Base-by-base conservation (phyloP, 2,888 invertebrate genomes). In the Sphaerophoria rueppellii region DNA sequence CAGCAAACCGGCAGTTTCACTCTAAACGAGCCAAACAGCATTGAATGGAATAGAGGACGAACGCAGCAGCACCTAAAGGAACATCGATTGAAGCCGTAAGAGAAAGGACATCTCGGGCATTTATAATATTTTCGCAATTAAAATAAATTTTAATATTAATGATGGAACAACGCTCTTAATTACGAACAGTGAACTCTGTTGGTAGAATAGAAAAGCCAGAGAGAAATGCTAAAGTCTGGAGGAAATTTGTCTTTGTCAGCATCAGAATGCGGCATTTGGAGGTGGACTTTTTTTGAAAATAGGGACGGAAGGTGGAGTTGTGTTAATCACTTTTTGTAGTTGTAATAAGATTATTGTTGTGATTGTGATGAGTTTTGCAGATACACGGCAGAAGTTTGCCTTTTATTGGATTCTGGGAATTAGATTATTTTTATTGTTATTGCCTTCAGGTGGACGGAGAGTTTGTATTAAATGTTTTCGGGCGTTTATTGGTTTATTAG, bases 131-230 rank as follows among this genome's bases (percentile, higher is more conserved):
- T 77, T 48, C 67, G 65, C 54, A 82, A 82, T 82, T 82, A 82
- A 81, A 82, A 72, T 50, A 61, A 77, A 72, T 72, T 82, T 77
- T 82, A 67, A 82, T 72, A 82, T 43, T 61, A 72, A 82, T 77
- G 72, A 82, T 55, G 77, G 72, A 72, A 72, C 16, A 77, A 69
- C 16, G 60, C 63, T 61, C 81, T 72, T 82, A 77, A 82, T 81
- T 72, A 67, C 61, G 16, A 70, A 24, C n/a, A 7, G 12, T 11
- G 9, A 7, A 40, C 9, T 40, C 6, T 2, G 9, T 7, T 40
- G 40, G 2, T 40, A 4, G 40, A 9, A 24, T 24, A 24, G 24
- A 24, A 24, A 40, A 61, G 57, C n/a, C 3, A 73, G 7, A n/a
- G 40, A 37, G 60, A 67, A 65, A 50, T 34, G 58, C 11, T 61